Percentiles rank a stretch among this genome's conserved stretches.
Conservation (phyloP, 2,113 vertebrate genomes). For the Plecotus auritus region DNA sequence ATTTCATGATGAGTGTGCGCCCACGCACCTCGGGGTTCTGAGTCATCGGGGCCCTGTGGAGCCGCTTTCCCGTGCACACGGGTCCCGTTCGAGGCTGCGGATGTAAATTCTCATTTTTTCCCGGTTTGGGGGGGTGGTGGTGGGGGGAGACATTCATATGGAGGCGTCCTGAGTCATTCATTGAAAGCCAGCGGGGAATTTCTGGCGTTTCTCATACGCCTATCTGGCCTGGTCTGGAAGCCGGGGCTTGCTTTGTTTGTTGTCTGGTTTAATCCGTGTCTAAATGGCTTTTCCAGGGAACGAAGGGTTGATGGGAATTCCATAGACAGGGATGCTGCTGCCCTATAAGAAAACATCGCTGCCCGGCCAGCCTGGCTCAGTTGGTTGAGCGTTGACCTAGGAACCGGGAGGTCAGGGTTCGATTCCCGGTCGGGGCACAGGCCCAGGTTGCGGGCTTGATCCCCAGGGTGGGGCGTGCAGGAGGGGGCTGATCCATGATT, state of each 20-base stretch:
- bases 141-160: background rate
- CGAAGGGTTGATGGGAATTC: background rate
- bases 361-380: no score
- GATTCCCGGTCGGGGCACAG: no score
- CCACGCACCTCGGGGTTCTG: background rate
- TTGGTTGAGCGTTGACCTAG: no score
- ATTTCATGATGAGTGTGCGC: no score
- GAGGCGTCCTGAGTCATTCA: background rate
- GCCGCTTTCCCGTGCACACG: background rate
- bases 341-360: background rate
- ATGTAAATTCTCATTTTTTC: background rate
- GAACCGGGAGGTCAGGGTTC: no score
- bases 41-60: background rate
- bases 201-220: background rate
- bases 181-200: background rate
- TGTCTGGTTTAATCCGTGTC: background rate
- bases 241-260: background rate
- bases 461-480: no score
- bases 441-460: no score
- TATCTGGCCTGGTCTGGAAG: background rate
- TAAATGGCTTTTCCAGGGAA: background rate
- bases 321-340: rapidly evolving
- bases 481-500: no score
- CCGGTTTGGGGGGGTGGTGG: background rate
- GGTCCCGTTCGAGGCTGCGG: background rate